phyloP scores from a whole-genome alignment of 2,113 vertebrate species.

The Caloenas nicobarica region DNA sequence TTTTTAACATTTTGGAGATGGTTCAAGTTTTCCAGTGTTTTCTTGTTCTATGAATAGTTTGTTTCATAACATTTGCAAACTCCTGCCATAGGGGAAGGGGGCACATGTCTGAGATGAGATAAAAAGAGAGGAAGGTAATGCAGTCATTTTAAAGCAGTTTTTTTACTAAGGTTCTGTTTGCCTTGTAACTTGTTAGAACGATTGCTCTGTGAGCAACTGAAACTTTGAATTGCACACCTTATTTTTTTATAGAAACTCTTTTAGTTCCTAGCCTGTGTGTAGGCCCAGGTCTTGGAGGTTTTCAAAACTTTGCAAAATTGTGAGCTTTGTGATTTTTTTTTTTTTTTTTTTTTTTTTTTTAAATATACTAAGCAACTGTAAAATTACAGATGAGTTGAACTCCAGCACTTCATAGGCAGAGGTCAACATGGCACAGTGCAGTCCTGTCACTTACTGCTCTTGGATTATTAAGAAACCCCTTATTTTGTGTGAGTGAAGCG shows the following conservation, averaged over 20 bases:
- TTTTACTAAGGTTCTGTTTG: neutral
- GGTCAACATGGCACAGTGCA: accelerated
- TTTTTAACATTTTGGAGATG: neutral
- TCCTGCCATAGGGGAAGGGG: neutral
- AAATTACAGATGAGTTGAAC: neutral
- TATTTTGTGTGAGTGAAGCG: neutral
- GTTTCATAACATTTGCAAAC: neutral
- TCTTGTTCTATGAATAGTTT: neutral
- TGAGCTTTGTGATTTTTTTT: neutral
- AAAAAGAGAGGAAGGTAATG: neutral
- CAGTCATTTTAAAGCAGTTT: neutral
- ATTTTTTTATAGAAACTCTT: neutral
- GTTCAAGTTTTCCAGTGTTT: neutral
- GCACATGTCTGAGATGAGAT: neutral
- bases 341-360: neutral
- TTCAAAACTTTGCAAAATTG: neutral
- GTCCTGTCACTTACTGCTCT: neutral
- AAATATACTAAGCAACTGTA: neutral
- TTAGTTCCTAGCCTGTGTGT: neutral
- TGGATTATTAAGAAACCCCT: neutral
- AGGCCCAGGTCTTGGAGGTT: neutral
- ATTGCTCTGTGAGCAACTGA: neutral
- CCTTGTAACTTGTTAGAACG: neutral
- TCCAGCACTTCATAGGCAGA: neutral
- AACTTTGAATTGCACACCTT: neutral